These are phyloP conservation scores for Enteromius radiatus DNA, from an alignment of 2,797 vertebrate species.

Conservation along the genomic window DNA sequence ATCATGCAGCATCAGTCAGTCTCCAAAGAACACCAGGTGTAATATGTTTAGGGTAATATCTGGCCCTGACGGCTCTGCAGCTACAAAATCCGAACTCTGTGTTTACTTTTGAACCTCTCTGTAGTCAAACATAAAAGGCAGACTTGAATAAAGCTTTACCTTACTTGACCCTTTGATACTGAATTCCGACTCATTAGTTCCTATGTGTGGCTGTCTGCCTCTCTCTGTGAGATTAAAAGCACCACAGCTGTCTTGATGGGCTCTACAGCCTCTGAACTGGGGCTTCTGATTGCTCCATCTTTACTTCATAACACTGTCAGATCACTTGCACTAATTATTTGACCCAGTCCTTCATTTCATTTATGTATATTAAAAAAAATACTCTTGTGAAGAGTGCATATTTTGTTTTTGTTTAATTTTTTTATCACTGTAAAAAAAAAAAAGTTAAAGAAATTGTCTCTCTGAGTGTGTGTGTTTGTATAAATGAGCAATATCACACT, in stretches of 20 bases:
- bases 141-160: conserved; percentile 29
- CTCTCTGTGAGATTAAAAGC: conserved; percentile 28
- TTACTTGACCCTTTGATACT: conserved; percentile 30
- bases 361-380: neutral
- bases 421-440: neutral
- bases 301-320: neutral
- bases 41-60: neutral
- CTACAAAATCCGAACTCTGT: neutral
- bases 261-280: conserved; percentile 13
- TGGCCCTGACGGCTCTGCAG: neutral
- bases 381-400: neutral
- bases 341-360: neutral
- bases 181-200: conserved; percentile 37
- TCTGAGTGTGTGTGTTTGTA: neutral
- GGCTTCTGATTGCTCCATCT: conserved; percentile 15
- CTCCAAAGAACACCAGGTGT: neutral
- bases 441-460: neutral
- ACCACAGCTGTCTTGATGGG: neutral
- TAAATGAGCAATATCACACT: too few relatives aligned
- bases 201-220: conserved; percentile 2
- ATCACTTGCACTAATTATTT: conserved; percentile 23
- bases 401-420: neutral
- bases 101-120: conserved; percentile 25
- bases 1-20: neutral
- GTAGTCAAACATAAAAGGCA: conserved; percentile 40